Evolutionary conservation across 2,797 vertebrate genomes (phyloP), one percentile per base, ranked within the genome.

Genomic region (Platyrinchus mystaceus): DNA sequence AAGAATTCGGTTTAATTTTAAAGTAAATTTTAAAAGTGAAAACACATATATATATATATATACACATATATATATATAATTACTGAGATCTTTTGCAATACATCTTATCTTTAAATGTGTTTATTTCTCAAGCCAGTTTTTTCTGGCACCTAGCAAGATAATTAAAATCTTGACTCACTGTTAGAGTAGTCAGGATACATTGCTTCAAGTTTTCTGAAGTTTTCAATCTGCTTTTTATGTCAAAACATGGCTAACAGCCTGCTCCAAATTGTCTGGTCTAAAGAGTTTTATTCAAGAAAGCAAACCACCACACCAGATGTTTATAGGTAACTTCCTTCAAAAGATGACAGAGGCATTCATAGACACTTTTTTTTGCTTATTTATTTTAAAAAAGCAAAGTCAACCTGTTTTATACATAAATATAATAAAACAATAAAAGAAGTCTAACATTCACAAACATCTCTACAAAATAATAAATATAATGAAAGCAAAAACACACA

Each of bases 381-480:
- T 98, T 98, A 98, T 98, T 98, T 98, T 96, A 93, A 97, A 98
- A 98, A 98, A 98, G 95, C 96, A 97, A 95, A 97, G 93, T 98
- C 97, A 98, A 98, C 97, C 97, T 98, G 96, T 91, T 96, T 97
- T 97, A 97, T 97, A 98, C 98, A 98, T 98, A 98, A 98, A 98
- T 98, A 98, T 97, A 96, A 97, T 97, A 96, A 97, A 98, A 97
- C 96, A 96, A 56, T 96, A 96, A 92, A 95, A 97, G 92, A 96
- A 96, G 89, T 96, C 96, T 97, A 98, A 98, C 98, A 98, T 97
- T 98, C 97, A 98, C 97, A 98, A 96, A 96, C 11, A 27, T 96
- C 86, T 97, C 98, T 98, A 98, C 97, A 98, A 98, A 98, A 97
- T 97, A 98, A 98, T 98, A 98, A 98, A 98, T 98, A 98, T 93